Percentiles rank a stretch among this genome's conserved stretches.
Evolutionary conservation across 53 echinoderm and acorn worm species (phyloP).

Genomic region (Echinometra lucunter): DNA sequence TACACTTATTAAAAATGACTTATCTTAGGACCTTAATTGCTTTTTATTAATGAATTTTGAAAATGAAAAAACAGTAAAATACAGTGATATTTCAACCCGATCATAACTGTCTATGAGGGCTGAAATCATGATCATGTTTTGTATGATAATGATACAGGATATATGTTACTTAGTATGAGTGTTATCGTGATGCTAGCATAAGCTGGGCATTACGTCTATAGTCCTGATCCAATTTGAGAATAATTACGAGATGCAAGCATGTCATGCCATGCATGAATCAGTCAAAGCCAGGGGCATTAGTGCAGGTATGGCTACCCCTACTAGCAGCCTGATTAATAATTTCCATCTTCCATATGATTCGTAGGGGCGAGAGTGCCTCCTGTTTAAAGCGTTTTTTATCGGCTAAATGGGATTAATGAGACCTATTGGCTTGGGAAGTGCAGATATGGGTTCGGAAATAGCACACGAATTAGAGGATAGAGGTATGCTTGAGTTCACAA

Average conservation of each 20-base stretch:
- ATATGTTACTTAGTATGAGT: not conserved
- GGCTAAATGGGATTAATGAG: constrained; percentile 22
- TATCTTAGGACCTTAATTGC: not conserved
- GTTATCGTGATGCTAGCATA: constrained; percentile 16
- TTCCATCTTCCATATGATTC: constrained; percentile 14
- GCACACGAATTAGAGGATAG: not conserved
- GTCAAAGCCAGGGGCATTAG: constrained; percentile 35
- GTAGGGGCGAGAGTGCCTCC: constrained; percentile 36
- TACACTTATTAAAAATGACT: not conserved
- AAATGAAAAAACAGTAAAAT: too few relatives aligned
- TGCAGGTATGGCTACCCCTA: not conserved
- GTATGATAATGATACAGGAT: not conserved
- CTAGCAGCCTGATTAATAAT: constrained; percentile 21
- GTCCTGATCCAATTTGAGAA: constrained; percentile 46
- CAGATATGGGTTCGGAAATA: not conserved
- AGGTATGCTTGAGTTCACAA: constrained; percentile 20
- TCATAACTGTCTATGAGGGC: not conserved
- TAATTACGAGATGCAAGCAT: constrained; percentile 60
- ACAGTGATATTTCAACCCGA: not conserved
- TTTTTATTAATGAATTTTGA: not conserved
- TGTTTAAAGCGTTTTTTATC: constrained; percentile 25
- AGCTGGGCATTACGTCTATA: constrained; percentile 1
- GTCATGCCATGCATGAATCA: constrained; percentile 60
- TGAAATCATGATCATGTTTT: not conserved
- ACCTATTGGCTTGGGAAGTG: constrained; percentile 46